Evolutionary conservation across 2,888 invertebrate genomes (phyloP), one percentile per base, ranked within the genome.

Genomic region (Latheticus oryzae): DNA sequence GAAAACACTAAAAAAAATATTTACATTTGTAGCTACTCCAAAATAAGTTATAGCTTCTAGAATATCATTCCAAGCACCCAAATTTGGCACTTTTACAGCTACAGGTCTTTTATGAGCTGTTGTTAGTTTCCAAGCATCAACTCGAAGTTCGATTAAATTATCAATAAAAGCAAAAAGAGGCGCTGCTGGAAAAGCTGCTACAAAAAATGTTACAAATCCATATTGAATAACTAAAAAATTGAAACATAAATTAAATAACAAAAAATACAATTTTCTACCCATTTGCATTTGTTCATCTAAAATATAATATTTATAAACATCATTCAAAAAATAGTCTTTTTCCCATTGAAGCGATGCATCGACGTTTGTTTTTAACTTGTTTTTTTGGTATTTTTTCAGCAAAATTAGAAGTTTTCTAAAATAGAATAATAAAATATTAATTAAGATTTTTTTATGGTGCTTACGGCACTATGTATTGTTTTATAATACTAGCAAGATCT

Each of bases 131-230:
- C 58, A 61, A 7, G 74, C 70, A 35, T 71, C 70, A 7, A 68
- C 43, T 19, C 79, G 77, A 51, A 86, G 80, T 74, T 86, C 86
- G 23, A 86, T 75, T 37, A 85, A 73, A 72, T 87, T 88, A 70
- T 86, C 85, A 26, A 86, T 53, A 13, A 87, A 72, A 1, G 85
- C 85, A 67, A 84, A 84, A 11, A 87, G 70, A 1, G 87, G 86
- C n/a, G 85, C 86, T 37, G 87, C 74, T 1, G 87, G 86, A 71
- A 87, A 86, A 0, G 85, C 85, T 5, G 84, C 83, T 19, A 85
- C 85, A 72, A 87, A 87, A 38, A 87, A 79, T 1, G 85, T 85
- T 40, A 85, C 81, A 69, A 85, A 85, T 1, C 87, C 87, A 73
- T 83, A 87, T 75, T 87, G 86, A 30, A 87, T 79, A 28, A 85